phyloP scores from a whole-genome alignment of 2,797 vertebrate genomes.

The Diplodus sargus region DNA sequence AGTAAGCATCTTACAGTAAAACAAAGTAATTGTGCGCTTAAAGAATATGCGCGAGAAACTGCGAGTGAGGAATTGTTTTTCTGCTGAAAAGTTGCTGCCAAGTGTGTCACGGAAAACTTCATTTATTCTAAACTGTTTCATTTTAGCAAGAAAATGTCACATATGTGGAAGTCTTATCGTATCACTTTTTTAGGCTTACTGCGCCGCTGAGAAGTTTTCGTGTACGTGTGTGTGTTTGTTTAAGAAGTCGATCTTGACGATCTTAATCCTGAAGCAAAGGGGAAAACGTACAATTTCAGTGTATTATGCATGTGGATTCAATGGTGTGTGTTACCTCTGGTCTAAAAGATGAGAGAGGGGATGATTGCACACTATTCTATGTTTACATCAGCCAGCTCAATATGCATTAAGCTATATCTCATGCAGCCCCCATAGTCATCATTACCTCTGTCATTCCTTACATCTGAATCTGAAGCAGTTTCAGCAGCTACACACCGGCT shows the following conservation, averaged over 20 bases:
- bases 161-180: neutral
- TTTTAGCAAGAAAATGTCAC: neutral
- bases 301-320: constrained; percentile 26
- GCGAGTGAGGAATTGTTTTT: constrained; percentile 44
- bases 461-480: constrained; percentile 30
- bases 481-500: constrained; percentile 19
- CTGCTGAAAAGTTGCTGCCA: constrained; percentile 57
- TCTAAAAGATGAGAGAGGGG: neutral
- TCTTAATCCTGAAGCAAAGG: neutral
- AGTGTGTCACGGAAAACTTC: constrained; percentile 43
- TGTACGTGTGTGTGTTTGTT: neutral
- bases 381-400: constrained; percentile 10
- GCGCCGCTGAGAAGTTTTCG: neutral
- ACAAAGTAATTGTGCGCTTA: constrained; percentile 70
- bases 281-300: constrained; percentile 30
- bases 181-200: neutral
- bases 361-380: neutral
- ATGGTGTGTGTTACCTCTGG: neutral
- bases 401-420: constrained; percentile 1
- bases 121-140: constrained; percentile 24
- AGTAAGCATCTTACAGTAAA: constrained; percentile 76
- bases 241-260: neutral
- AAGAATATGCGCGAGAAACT: constrained; percentile 47
- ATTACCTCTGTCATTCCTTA: constrained; percentile 8
- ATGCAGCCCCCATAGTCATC: constrained; percentile 3